Conservation (phyloP, 92 coral and sea anemone genomes). For the Epizoanthus ramosus region DNA sequence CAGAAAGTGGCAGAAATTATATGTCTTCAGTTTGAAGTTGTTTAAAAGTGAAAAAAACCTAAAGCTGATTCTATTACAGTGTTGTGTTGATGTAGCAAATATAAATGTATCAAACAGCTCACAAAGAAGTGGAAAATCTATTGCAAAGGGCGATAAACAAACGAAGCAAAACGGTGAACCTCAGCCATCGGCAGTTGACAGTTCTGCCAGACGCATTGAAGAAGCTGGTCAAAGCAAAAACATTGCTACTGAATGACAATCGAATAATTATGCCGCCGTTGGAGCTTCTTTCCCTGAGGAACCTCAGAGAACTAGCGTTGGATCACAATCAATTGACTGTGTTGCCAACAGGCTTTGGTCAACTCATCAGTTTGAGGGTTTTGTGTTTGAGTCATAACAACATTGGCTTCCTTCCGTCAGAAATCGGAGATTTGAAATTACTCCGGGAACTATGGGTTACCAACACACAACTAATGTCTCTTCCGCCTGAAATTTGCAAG, state of each 20-base stretch:
- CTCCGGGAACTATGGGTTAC: constrained; percentile 90
- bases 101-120: constrained; percentile 84
- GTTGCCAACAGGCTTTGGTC: constrained; percentile 93
- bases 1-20: neutral
- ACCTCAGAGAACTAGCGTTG: constrained; percentile 73
- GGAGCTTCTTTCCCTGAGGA: constrained; percentile 80
- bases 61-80: neutral
- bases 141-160: constrained; percentile 65
- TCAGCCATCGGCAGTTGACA: constrained; percentile 90
- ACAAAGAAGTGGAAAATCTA: constrained; percentile 79
- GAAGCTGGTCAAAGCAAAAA: constrained; percentile 68
- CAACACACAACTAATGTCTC: constrained; percentile 85
- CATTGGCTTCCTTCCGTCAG: constrained; percentile 90
- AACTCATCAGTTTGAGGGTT: constrained; percentile 69
- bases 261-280: constrained; percentile 95
- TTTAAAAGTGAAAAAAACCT: neutral
- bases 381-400: constrained; percentile 90
- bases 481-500: constrained; percentile 93
- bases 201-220: constrained; percentile 83
- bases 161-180: constrained; percentile 66
- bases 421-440: constrained; percentile 74
- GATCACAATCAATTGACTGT: constrained; percentile 96
- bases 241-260: constrained; percentile 83
- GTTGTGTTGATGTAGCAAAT: neutral
- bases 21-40: neutral